Base-by-base conservation (phyloP, 2,888 invertebrate species). In the Lypha dubia region DNA sequence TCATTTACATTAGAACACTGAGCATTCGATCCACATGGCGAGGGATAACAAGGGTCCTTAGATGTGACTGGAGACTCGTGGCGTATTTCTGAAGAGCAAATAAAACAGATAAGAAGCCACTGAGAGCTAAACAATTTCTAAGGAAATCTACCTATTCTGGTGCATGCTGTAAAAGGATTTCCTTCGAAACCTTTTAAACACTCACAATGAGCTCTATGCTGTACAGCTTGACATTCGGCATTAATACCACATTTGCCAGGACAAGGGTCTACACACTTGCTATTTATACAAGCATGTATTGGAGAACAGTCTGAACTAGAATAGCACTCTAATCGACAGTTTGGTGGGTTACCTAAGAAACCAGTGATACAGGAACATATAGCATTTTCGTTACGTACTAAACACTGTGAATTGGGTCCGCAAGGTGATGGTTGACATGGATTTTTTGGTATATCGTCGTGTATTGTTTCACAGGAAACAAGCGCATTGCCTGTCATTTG, bases 1-100 rank as follows among this genome's bases (percentile, higher is more conserved):
- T 92, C 93, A 86, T 94, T 94, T 3, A 93, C 91, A 87, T 94
- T 94, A 60, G 94, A 93, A 89, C 97, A 97, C 88, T 94, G 94
- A 44, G 96, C 94, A 89, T 96, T 96, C 0, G 95, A 94, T 35
- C 97, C 97, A 89, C 97, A 97, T 2, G 96, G 96, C 67, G 95
- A 95, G 56, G 96, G 96, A 88, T 94, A 93, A 90, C 97, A 97
- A 58, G 95, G 95, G 89, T 96, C 88, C 17, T 86, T 82, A 9
- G 81, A 80, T 62, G 70, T 77, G 9, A 60, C 63, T 46, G 87
- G 74, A 60, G 87, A 86, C 62, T 85, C 82, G 28, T 65, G 73
- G 3, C 73, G 83, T 53, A 83, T 83, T 83, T 87, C 87, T 86
- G 82, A 24, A 75, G 41, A 20, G 15, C 24, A 22, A 41, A 28